A percentile compares a stretch with the other conserved stretches of the same genome.
These are phyloP conservation scores for Cylloceria caligata DNA, from an alignment of 2,888 invertebrate genomes.

Conservation along the genomic window DNA sequence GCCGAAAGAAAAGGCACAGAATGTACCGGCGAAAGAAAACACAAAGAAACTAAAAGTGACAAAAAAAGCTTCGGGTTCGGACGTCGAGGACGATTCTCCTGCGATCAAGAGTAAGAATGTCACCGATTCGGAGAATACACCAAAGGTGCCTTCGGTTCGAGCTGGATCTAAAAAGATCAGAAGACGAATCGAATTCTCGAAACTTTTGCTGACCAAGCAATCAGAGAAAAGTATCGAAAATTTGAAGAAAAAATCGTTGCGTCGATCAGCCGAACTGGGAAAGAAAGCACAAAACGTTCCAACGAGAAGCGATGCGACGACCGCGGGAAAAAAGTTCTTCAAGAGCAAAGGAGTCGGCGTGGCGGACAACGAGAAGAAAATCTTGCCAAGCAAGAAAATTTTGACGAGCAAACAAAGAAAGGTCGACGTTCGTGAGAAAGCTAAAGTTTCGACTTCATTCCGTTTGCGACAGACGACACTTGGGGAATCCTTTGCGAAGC, in stretches of 20 bases:
- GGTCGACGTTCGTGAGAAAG: neutral
- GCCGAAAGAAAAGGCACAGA: neutral
- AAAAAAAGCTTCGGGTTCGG: neutral
- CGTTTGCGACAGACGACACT: conserved; percentile 65
- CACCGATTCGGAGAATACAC: neutral
- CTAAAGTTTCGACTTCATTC: conserved; percentile 54
- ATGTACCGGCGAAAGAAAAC: neutral
- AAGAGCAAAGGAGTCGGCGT: conserved; percentile 36
- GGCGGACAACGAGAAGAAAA: neutral
- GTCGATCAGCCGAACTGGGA: neutral
- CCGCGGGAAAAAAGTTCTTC: conserved; percentile 50
- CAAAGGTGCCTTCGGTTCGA: neutral
- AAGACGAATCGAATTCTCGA: neutral
- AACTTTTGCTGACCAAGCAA: neutral
- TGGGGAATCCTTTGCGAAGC: conserved; percentile 71
- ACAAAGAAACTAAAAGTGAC: neutral
- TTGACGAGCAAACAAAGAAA: conserved; percentile 27
- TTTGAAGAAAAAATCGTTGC: neutral
- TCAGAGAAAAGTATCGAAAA: neutral
- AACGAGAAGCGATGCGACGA: neutral
- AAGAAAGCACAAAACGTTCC: neutral
- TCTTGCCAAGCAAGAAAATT: conserved; percentile 20
- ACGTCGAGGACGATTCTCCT: neutral
- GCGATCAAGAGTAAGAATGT: neutral
- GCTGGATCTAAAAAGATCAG: neutral